Conservation (phyloP, 30 jellyfish, hydroid and myxozoan genomes). For the Cassiopea andromeda region DNA sequence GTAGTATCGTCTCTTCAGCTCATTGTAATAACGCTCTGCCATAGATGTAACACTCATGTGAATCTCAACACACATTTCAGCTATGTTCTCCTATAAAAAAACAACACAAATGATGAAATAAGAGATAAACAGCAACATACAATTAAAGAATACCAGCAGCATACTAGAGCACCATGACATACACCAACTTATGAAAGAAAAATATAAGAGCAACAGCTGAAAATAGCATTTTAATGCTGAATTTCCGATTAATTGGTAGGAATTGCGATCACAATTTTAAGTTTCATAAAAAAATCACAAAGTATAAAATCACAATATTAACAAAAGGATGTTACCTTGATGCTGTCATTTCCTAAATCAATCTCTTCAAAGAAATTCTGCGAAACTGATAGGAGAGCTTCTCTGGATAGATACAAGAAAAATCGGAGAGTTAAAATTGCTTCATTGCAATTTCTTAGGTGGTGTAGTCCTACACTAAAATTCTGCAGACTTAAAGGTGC, state of each 20-base stretch:
- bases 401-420: conserved; percentile 33
- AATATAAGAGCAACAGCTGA: no score
- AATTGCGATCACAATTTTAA: no score
- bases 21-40: conserved; percentile 84
- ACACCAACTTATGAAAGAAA: no score
- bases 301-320: no score
- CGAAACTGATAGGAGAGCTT: conserved; percentile 86
- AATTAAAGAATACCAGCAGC: no score
- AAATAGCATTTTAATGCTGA: no score
- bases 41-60: conserved; percentile 86
- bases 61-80: conserved; percentile 92
- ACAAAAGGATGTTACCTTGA: conserved; percentile 40
- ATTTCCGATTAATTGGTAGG: no score
- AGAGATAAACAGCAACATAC: background rate
- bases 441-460: no score
- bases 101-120: background rate
- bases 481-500: no score
- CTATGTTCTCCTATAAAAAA: conserved; percentile 73
- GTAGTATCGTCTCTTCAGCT: conserved; percentile 80
- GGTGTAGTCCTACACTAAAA: no score
- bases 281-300: no score
- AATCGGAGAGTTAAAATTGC: background rate
- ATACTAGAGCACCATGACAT: no score
- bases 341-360: conserved; percentile 83
- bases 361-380: conserved; percentile 88